A percentile compares a stretch with the other conserved stretches of the same genome.
Conservation (phyloP, 2,888 invertebrate genomes). For the Aquatica leii region DNA sequence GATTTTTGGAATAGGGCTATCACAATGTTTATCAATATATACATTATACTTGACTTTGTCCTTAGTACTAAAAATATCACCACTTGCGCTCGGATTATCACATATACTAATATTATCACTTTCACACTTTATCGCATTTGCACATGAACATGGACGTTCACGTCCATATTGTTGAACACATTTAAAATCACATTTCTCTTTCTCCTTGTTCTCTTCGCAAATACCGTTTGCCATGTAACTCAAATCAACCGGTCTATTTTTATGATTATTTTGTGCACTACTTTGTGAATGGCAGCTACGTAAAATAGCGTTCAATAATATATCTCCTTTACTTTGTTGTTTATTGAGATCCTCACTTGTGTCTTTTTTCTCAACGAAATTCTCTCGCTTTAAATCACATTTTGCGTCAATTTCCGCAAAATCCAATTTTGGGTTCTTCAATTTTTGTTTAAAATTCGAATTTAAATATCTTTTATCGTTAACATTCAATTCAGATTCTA, state of each 20-base stretch:
- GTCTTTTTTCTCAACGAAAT: constrained; percentile 31
- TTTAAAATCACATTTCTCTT: constrained; percentile 44
- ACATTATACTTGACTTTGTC: constrained; percentile 54
- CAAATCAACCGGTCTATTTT: constrained; percentile 4
- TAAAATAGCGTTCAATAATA: constrained; percentile 58
- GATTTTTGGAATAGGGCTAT: constrained; percentile 53
- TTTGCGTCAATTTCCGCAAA: constrained; percentile 58
- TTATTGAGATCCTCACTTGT: constrained; percentile 54
- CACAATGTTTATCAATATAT: constrained; percentile 58
- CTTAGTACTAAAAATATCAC: constrained; percentile 60
- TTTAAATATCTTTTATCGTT: constrained; percentile 40
- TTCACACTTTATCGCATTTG: constrained; percentile 40
- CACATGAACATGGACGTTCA: constrained; percentile 41
- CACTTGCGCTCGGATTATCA: constrained; percentile 55
- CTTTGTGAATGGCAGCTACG: constrained; percentile 50
- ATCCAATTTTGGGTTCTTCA: constrained; percentile 55
- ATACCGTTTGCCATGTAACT: constrained; percentile 3
- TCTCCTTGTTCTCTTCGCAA: constrained; percentile 18
- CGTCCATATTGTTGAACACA: constrained; percentile 46
- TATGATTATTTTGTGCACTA: constrained; percentile 20
- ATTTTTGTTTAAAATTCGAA: constrained; percentile 35
- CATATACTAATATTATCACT: constrained; percentile 48
- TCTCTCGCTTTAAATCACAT: constrained; percentile 41
- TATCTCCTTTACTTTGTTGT: constrained; percentile 51
- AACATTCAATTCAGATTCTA: constrained; percentile 43